Evolutionary conservation across 1,140 invertebrate species (phyloP).

Genomic region (Bombyx mori): DNA sequence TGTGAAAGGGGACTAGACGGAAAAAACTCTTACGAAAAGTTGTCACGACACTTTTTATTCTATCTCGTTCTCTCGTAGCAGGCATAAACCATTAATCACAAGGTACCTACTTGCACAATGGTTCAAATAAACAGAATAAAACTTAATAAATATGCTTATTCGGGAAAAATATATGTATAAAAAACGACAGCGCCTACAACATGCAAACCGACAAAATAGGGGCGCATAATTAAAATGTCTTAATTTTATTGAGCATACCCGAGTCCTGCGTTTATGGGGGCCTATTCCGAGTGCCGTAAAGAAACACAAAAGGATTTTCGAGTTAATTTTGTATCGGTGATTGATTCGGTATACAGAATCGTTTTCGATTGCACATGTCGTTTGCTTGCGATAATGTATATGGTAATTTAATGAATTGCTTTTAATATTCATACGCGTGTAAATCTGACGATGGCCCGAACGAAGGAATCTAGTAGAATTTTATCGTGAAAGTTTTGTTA

Average conservation of each 20-base stretch:
- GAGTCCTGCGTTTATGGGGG: constrained; percentile 35
- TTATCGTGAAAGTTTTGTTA: not conserved
- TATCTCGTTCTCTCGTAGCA: too few species aligned
- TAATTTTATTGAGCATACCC: constrained; percentile 52
- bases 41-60: too few species aligned
- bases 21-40: too few species aligned
- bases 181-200: constrained; percentile 18
- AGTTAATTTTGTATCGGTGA: constrained; percentile 11
- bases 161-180: too few species aligned
- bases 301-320: constrained; percentile 18
- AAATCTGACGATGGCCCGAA: too few species aligned
- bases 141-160: too few species aligned
- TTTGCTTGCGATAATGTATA: constrained; percentile 3
- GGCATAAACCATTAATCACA: too few species aligned
- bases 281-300: constrained; percentile 37
- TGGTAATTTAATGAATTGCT: constrained; percentile 8
- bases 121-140: too few species aligned
- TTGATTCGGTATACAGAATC: constrained; percentile 7
- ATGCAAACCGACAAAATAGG: constrained; percentile 59
- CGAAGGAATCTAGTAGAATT: not conserved
- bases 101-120: too few species aligned
- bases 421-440: not conserved
- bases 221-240: constrained; percentile 61
- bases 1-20: too few species aligned
- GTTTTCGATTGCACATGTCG: constrained; percentile 1